phyloP scores from a whole-genome alignment of 1,140 invertebrate species.

The Muscidifurax raptorellus region DNA sequence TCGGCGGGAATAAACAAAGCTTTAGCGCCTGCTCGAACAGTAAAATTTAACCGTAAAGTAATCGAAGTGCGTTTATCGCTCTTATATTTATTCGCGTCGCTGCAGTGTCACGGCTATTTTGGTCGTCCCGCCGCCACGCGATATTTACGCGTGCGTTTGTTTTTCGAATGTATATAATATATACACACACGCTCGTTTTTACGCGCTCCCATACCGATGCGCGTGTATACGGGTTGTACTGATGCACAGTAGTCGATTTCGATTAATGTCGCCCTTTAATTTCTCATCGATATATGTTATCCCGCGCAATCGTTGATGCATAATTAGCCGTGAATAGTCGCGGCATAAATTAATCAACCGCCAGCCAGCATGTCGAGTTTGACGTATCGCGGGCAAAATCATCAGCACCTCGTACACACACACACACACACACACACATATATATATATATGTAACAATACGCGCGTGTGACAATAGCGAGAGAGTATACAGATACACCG shows the following conservation, averaged over 20 bases:
- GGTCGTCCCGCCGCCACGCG: neutral
- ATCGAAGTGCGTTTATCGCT: neutral
- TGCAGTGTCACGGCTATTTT: neutral
- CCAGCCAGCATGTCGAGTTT: neutral
- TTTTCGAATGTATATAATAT: neutral
- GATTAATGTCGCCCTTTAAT: neutral
- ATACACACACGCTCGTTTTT: no score
- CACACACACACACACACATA: no score
- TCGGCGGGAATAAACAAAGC: neutral
- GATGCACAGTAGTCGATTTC: neutral
- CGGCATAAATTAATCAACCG: neutral
- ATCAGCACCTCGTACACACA: no score
- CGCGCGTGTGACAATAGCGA: no score
- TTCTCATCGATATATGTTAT: neutral
- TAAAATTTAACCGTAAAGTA: conserved; percentile 2
- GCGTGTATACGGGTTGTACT: no score
- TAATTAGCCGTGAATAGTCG: neutral
- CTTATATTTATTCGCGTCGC: neutral
- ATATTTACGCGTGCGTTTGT: neutral
- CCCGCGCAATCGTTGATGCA: neutral
- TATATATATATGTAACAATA: no score
- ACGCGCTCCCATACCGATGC: no score
- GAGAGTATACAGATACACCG: no score
- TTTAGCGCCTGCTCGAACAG: neutral
- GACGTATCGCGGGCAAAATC: no score